phyloP scores from a whole-genome alignment of 2,888 invertebrate genomes.

The Himalopsyche kuldschensis region DNA sequence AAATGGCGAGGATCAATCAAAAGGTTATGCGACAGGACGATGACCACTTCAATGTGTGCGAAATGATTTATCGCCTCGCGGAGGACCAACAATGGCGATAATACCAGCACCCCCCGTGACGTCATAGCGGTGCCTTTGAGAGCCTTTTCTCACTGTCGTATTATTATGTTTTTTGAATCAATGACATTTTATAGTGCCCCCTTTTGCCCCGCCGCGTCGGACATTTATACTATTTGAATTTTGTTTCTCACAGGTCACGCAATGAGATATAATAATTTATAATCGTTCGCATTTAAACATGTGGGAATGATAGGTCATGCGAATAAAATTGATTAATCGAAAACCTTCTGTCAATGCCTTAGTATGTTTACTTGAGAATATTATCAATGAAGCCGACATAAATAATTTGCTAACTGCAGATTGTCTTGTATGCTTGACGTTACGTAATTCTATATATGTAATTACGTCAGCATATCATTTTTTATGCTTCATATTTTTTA shows the following conservation, averaged over 20 bases:
- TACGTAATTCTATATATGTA: too few species aligned
- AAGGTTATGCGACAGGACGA: conserved; percentile 21
- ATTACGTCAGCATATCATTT: too few species aligned
- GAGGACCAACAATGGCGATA: conserved; percentile 12
- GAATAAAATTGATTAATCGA: background rate
- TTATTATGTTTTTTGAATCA: background rate
- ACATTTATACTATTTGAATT: background rate
- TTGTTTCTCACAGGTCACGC: background rate
- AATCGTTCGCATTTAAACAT: background rate
- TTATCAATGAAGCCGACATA: too few species aligned
- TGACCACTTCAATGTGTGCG: conserved; percentile 36
- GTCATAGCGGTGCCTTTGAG: conserved; percentile 8
- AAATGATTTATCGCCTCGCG: conserved; percentile 25
- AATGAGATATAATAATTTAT: background rate
- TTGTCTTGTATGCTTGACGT: too few species aligned
- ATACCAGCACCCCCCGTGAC: conserved; percentile 22
- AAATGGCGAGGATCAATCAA: conserved; percentile 25
- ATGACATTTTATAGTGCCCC: background rate
- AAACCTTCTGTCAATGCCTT: background rate
- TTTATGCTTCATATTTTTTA: too few species aligned
- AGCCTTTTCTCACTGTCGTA: background rate
- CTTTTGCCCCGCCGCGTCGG: background rate
- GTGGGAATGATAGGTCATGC: background rate
- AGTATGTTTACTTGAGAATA: background rate
- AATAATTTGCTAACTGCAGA: too few species aligned